A percentile compares a stretch with the other conserved stretches of the same genome.
Conservation (phyloP, 2,797 vertebrate species). For the Diceros bicornis region DNA sequence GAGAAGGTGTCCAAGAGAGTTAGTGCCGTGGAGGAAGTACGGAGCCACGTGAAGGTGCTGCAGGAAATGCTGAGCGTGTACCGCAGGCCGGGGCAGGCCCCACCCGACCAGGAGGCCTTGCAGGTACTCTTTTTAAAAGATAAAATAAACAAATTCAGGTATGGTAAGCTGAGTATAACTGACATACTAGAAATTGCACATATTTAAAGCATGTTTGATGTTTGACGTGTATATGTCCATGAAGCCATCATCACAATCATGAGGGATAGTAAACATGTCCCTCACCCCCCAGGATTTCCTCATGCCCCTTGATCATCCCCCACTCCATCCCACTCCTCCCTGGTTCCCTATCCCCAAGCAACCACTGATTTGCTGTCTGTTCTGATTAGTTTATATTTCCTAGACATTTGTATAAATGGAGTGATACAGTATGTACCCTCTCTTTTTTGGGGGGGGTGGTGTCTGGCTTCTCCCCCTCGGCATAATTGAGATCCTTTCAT, state of each 20-base stretch:
- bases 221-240: background rate
- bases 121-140: conserved; percentile 87
- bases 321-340: background rate
- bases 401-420: background rate
- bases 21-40: conserved; percentile 91
- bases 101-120: conserved; percentile 86
- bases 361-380: background rate
- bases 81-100: conserved; percentile 67
- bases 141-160: background rate
- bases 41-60: conserved; percentile 89
- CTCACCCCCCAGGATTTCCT: background rate
- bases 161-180: no score
- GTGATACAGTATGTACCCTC: no score
- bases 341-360: background rate
- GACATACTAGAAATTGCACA: background rate
- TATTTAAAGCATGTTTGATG: background rate
- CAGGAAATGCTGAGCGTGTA: conserved; percentile 88
- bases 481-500: background rate
- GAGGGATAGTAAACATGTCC: background rate
- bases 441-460: background rate
- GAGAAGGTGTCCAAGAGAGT: conserved; percentile 91
- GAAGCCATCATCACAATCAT: background rate
- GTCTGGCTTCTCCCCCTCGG: background rate
- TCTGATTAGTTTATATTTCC: background rate
- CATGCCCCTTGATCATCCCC: background rate